These are phyloP conservation scores for Chloroceryle inda DNA, from an alignment of 2,797 vertebrate genomes.

Conservation along the genomic window DNA sequence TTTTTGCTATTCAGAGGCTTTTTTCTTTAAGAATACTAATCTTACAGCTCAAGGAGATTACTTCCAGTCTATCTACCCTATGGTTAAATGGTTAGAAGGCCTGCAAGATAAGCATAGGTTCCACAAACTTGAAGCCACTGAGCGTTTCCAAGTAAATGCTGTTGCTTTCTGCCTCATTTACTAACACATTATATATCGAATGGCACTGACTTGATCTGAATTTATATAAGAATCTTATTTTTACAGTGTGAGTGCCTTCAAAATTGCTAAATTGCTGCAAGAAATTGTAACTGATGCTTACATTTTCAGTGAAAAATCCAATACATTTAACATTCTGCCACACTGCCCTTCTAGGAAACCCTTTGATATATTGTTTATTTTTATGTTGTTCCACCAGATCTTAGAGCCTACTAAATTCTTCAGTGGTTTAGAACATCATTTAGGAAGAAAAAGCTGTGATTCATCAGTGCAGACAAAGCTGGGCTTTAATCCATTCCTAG, in stretches of 20 bases:
- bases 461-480: slow-evolving; percentile 78
- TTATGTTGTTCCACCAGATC: slow-evolving; percentile 36
- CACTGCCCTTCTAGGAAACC: background rate
- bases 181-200: background rate
- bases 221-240: background rate
- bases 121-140: background rate
- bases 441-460: slow-evolving; percentile 77
- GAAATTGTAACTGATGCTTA: background rate
- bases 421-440: slow-evolving; percentile 71
- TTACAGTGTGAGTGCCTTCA: background rate
- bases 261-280: background rate
- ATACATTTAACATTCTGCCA: background rate
- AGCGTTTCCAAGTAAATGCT: background rate
- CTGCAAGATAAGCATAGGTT: background rate
- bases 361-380: slow-evolving; percentile 16
- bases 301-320: background rate
- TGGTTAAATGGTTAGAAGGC: background rate
- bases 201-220: background rate
- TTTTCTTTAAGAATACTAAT: background rate
- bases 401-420: slow-evolving; percentile 76
- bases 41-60: background rate
- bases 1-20: background rate
- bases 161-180: background rate
- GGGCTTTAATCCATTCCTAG: slow-evolving; percentile 81
- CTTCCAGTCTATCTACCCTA: background rate